Conservation (phyloP, 1,140 invertebrate species). For the Apis florea region DNA sequence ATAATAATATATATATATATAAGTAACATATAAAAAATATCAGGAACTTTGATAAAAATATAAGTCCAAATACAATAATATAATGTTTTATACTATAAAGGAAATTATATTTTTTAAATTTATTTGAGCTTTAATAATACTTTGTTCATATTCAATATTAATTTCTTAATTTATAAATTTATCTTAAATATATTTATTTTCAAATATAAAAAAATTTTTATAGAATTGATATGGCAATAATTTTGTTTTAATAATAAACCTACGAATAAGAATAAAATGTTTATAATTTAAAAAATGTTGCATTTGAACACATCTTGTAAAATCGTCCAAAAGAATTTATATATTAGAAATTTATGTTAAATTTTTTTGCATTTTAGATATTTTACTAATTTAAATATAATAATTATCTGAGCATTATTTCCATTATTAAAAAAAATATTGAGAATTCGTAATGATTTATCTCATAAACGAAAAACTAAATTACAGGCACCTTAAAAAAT, state of each 20-base stretch:
- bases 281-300: neutral
- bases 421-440: neutral
- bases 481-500: neutral
- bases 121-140: neutral
- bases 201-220: slow-evolving; percentile 2
- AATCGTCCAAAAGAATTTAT: neutral
- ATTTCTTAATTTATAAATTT: slow-evolving; percentile 2
- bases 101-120: neutral
- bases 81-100: neutral
- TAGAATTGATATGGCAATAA: slow-evolving; percentile 4
- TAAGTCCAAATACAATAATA: neutral
- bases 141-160: neutral
- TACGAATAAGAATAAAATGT: neutral
- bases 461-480: neutral
- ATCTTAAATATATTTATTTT: neutral
- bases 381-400: neutral
- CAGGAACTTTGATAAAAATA: neutral
- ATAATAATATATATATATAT: too few species aligned
- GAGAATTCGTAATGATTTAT: neutral
- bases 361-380: neutral
- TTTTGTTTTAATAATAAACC: neutral
- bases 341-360: neutral
- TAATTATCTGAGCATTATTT: neutral
- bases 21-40: neutral
- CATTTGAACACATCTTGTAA: neutral